Conservation (phyloP, 2,888 invertebrate genomes). For the Athalia rosae region DNA sequence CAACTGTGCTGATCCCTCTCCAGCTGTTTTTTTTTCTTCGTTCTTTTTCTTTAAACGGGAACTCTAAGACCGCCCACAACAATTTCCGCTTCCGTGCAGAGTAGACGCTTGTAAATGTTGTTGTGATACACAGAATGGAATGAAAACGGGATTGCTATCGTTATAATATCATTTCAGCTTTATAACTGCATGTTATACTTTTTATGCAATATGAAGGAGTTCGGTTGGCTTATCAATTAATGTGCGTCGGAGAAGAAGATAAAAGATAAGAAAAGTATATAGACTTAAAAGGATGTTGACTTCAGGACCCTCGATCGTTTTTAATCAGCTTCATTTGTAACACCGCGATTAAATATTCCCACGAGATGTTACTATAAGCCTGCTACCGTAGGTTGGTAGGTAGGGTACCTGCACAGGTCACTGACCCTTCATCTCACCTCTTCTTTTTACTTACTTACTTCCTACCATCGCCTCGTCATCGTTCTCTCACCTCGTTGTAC, state of each 20-base stretch:
- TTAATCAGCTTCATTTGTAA: conserved; percentile 56
- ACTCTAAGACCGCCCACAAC: neutral
- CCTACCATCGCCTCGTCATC: neutral
- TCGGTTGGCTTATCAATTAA: too few relatives aligned
- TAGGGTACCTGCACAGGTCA: conserved; percentile 19
- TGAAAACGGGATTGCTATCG: too few relatives aligned
- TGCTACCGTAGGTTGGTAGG: conserved; percentile 47
- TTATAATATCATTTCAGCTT: too few relatives aligned
- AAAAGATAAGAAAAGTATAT: neutral
- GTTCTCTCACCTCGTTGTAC: neutral
- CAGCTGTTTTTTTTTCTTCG: too few relatives aligned
- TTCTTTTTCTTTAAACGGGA: too few relatives aligned
- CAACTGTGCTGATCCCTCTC: neutral
- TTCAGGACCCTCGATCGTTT: conserved; percentile 15
- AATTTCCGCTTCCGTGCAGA: conserved; percentile 20
- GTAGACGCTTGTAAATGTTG: too few relatives aligned
- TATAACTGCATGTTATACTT: too few relatives aligned
- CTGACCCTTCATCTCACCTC: conserved; percentile 37
- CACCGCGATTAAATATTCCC: conserved; percentile 60
- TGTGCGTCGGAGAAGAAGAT: neutral
- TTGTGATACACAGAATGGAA: too few relatives aligned
- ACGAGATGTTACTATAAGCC: conserved; percentile 65
- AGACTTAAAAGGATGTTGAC: neutral
- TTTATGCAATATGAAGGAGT: too few relatives aligned
- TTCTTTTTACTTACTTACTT: neutral